Evolutionary conservation across 2,888 invertebrate genomes (phyloP).

Genomic region (Orchesella flavescens): DNA sequence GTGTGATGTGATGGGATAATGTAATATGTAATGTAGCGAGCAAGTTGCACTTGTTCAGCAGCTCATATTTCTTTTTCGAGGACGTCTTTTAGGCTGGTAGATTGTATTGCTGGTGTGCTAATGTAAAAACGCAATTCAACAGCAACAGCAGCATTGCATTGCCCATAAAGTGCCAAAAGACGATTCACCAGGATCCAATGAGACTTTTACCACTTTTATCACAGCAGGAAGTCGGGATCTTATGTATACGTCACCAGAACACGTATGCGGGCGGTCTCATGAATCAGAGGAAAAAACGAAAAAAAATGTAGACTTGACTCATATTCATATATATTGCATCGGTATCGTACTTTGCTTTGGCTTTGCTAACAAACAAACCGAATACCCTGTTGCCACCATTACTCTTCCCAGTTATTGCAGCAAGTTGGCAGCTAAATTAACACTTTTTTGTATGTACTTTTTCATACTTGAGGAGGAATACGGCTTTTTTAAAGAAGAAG

Average conservation of each 20-base stretch:
- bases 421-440: conserved; percentile 42
- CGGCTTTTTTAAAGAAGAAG: background rate
- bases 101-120: background rate
- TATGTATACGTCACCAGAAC: conserved; percentile 27
- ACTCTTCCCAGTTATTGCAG: conserved; percentile 12
- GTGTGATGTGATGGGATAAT: conserved; percentile 10
- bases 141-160: too few relatives aligned
- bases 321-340: background rate
- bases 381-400: conserved; percentile 57
- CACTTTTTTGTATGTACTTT: conserved; percentile 17
- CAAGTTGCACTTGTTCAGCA: conserved; percentile 40
- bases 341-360: background rate
- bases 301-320: conserved; percentile 13
- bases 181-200: conserved; percentile 44
- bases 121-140: too few relatives aligned
- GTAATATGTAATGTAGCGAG: background rate
- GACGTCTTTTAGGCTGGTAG: conserved; percentile 27
- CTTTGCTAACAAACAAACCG: conserved; percentile 31
- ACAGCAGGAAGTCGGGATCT: conserved; percentile 58
- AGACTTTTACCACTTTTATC: conserved; percentile 65
- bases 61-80: conserved; percentile 48
- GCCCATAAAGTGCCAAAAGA: conserved; percentile 13
- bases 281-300: conserved; percentile 20
- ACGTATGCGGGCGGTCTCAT: conserved; percentile 59
- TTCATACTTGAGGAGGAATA: background rate